Percentiles rank a stretch among this genome's conserved stretches.
phyloP scores from a whole-genome alignment of 2,888 invertebrate genomes.

The Slavum lentiscoides region DNA sequence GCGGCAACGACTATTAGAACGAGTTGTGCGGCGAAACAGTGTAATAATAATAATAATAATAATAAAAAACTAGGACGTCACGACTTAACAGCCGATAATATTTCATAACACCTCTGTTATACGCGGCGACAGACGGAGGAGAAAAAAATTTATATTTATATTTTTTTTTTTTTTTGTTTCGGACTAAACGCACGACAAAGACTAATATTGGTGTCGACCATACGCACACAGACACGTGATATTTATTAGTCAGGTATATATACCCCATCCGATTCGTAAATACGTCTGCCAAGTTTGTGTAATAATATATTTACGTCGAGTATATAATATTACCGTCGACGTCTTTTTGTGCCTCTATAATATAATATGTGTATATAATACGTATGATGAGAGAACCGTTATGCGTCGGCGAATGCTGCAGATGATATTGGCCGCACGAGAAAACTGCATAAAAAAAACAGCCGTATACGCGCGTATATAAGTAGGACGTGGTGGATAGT shows the following conservation, averaged over 20 bases:
- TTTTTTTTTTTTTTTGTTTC: neutral
- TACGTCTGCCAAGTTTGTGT: too few species aligned
- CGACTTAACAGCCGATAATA: conserved; percentile 20
- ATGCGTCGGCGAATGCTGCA: too few species aligned
- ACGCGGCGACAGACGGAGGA: neutral
- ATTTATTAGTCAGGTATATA: neutral
- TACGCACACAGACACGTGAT: neutral
- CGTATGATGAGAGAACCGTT: too few species aligned
- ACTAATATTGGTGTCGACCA: conserved; percentile 22
- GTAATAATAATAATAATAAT: conserved; percentile 1
- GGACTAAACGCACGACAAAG: conserved; percentile 31
- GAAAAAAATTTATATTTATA: neutral
- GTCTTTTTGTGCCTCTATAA: too few species aligned
- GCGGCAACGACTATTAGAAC: neutral
- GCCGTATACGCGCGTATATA: too few species aligned
- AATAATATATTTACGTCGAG: too few species aligned
- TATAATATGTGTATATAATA: too few species aligned
- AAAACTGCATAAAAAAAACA: too few species aligned
- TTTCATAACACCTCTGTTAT: conserved; percentile 36
- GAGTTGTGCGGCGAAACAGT: conserved; percentile 1
- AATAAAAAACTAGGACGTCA: conserved; percentile 48
- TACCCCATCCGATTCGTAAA: neutral
- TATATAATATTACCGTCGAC: too few species aligned
- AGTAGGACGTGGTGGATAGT: too few species aligned
- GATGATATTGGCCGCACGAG: too few species aligned